phyloP scores from a whole-genome alignment of 2,888 invertebrate genomes.

The Dicranocentrus wangi region DNA sequence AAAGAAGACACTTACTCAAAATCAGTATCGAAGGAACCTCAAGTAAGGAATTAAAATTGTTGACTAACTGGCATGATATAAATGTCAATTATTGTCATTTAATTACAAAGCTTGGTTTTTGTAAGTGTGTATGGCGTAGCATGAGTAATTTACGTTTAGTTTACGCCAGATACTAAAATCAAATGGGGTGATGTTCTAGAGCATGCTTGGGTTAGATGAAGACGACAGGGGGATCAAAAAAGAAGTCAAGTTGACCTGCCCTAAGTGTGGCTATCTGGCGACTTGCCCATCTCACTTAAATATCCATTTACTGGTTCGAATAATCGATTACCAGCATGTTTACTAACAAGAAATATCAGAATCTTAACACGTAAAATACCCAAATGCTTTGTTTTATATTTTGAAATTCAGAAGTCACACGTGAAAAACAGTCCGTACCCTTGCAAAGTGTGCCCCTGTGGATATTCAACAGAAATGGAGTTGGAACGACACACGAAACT shows the following conservation, averaged over 20 bases:
- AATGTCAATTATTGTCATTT: not conserved
- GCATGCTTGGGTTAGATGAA: not conserved
- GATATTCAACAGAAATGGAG: not conserved
- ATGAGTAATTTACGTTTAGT: no score
- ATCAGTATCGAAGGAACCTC: not conserved
- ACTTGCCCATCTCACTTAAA: slow-evolving; percentile 11
- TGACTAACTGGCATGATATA: no score
- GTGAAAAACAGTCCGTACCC: slow-evolving; percentile 20
- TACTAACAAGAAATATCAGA: no score
- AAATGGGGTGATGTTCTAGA: not conserved
- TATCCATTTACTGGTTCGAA: slow-evolving; percentile 17
- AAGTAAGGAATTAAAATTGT: no score
- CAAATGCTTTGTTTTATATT: no score
- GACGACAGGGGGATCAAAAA: not conserved
- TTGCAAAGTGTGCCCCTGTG: not conserved
- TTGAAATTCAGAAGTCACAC: slow-evolving; percentile 14
- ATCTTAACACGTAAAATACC: no score
- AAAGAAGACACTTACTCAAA: not conserved
- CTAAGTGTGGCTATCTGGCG: slow-evolving; percentile 15
- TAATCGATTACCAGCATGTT: not conserved
- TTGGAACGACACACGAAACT: not conserved
- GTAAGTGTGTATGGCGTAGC: no score
- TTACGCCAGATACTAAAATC: no score
- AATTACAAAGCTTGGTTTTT: not conserved
- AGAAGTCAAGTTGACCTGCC: not conserved